Evolutionary conservation across 2,797 vertebrate genomes (phyloP).

Genomic region (Thripadectes ignobilis): DNA sequence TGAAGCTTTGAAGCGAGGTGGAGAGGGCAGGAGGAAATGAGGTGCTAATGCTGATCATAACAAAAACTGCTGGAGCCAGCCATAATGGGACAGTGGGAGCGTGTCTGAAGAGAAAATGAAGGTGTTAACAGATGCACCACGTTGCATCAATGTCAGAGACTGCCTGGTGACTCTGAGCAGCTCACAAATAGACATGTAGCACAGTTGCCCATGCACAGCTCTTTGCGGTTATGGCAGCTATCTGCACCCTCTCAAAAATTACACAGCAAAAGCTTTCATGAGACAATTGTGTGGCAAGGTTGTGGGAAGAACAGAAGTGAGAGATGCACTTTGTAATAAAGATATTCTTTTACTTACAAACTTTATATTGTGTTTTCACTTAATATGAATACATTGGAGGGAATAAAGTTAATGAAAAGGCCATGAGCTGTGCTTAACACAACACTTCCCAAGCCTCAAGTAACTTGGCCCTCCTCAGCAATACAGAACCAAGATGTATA

Average conservation of each 20-base stretch:
- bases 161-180: background rate
- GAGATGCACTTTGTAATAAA: background rate
- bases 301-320: background rate
- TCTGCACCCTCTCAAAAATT: background rate
- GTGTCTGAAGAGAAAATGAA: slow-evolving; percentile 8
- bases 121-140: background rate
- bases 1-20: background rate
- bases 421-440: background rate
- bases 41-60: slow-evolving; percentile 19
- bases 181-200: background rate
- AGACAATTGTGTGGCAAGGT: background rate
- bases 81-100: background rate
- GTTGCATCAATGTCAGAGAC: background rate
- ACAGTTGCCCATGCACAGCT: background rate
- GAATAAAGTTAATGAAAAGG: background rate
- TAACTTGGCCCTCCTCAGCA: background rate
- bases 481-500: background rate
- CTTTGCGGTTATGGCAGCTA: background rate
- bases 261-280: background rate
- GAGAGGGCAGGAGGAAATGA: slow-evolving; percentile 28
- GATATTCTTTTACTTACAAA: background rate
- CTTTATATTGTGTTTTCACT: background rate
- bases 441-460: background rate
- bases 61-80: background rate
- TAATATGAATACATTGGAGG: background rate